These are phyloP conservation scores for Paedocypris sp. DNA, from an alignment of 2,113 vertebrate genomes.

Conservation along the genomic window DNA sequence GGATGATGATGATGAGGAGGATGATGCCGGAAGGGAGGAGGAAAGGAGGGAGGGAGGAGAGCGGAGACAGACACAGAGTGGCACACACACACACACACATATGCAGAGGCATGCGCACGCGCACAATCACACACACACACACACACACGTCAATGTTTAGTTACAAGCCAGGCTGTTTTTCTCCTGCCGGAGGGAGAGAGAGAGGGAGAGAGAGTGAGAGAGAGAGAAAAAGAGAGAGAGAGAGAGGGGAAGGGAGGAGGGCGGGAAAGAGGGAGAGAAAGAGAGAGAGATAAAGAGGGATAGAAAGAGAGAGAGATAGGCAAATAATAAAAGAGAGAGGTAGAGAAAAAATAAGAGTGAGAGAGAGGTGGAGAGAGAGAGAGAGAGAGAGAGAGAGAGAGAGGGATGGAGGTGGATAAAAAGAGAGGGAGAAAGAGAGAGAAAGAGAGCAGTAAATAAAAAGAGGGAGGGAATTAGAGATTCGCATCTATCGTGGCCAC, in stretches of 20 bases:
- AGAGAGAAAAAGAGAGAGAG: not conserved
- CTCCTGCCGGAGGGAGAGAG: not conserved
- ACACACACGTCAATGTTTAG: not conserved
- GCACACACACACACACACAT: not conserved
- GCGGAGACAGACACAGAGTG: not conserved
- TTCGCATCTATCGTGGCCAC: not conserved
- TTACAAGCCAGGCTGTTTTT: conserved; percentile 11
- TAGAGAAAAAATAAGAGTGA: not conserved
- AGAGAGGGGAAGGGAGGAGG: too few species aligned
- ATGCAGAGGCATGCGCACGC: not conserved
- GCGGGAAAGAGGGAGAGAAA: not conserved
- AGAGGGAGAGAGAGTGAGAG: not conserved
- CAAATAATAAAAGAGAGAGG: too few species aligned
- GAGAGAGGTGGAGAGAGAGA: not conserved
- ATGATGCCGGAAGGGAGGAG: conserved; percentile 30
- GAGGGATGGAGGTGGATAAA: too few species aligned
- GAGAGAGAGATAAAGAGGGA: not conserved
- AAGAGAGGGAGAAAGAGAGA: not conserved
- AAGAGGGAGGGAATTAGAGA: too few species aligned
- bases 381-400: not conserved
- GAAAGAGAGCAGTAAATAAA: too few species aligned
- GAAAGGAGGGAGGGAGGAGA: conserved; percentile 13
- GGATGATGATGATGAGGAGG: conserved; percentile 29
- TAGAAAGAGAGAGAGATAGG: not conserved
- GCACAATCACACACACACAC: conserved; percentile 14